Conservation (phyloP, 1,140 invertebrate species). For the Ceratosolen solmsi region DNA sequence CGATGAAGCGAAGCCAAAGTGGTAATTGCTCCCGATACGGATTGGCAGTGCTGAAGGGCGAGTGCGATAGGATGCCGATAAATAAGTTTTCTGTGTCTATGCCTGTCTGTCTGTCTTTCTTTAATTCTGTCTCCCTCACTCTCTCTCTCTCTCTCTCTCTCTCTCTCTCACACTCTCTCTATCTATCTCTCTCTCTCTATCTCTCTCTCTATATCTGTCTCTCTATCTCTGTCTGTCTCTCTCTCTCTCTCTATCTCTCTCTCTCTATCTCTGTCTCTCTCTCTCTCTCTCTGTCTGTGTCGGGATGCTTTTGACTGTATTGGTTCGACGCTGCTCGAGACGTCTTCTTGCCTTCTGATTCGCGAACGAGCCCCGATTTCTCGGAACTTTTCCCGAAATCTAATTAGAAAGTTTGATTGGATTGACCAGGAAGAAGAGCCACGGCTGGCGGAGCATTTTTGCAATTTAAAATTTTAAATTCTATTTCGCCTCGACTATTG, state of each 20-base stretch:
- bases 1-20: conserved; percentile 16
- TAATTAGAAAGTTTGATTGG: conserved; percentile 65
- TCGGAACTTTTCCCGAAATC: conserved; percentile 57
- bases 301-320: not conserved
- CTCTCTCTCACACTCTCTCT: too few species aligned
- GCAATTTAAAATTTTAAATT: not conserved
- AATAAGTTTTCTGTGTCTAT: not conserved
- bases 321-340: not conserved
- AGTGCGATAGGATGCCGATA: conserved; percentile 3
- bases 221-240: not conserved
- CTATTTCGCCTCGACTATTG: not conserved
- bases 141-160: not conserved
- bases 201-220: not conserved
- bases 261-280: conserved; percentile 28
- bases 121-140: conserved; percentile 13
- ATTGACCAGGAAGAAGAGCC: conserved; percentile 52
- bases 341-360: not conserved
- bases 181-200: conserved; percentile 29
- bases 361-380: not conserved
- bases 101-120: not conserved
- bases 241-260: not conserved
- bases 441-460: too few species aligned
- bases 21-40: conserved; percentile 18
- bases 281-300: not conserved
- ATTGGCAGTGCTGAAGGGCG: not conserved